phyloP scores from a whole-genome alignment of 2,797 vertebrate genomes.

The Pseudochirops corinnae region DNA sequence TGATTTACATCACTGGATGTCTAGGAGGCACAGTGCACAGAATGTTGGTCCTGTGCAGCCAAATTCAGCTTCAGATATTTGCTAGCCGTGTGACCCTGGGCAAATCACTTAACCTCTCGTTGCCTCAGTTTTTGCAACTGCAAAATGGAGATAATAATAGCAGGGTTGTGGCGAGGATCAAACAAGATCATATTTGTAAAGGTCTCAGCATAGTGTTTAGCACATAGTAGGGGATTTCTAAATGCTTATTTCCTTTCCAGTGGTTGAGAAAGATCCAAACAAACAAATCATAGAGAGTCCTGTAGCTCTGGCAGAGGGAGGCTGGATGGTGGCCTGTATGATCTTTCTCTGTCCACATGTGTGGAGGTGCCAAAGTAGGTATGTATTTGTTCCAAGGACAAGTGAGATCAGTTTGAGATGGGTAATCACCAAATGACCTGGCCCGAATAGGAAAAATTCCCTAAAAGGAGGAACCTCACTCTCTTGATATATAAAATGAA shows the following conservation, averaged over 20 bases:
- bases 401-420: not conserved
- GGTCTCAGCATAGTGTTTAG: not conserved
- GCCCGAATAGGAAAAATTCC: not conserved
- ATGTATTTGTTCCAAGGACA: not conserved
- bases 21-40: not conserved
- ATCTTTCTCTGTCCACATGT: not conserved
- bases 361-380: not conserved
- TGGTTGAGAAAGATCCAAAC: not conserved
- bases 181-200: not conserved
- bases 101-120: not conserved
- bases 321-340: not conserved
- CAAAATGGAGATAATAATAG: not conserved
- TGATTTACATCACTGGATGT: not conserved
- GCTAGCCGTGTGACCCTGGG: not conserved
- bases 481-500: not conserved
- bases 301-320: not conserved
- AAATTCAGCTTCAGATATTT: not conserved
- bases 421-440: not conserved
- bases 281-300: not conserved
- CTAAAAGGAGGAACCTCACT: not conserved
- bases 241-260: not conserved
- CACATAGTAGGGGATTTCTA: not conserved
- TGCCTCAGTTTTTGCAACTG: not conserved
- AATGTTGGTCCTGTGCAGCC: not conserved
- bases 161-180: not conserved